Conservation (phyloP, 1,140 invertebrate genomes). For the Agraylea sexmaculata region DNA sequence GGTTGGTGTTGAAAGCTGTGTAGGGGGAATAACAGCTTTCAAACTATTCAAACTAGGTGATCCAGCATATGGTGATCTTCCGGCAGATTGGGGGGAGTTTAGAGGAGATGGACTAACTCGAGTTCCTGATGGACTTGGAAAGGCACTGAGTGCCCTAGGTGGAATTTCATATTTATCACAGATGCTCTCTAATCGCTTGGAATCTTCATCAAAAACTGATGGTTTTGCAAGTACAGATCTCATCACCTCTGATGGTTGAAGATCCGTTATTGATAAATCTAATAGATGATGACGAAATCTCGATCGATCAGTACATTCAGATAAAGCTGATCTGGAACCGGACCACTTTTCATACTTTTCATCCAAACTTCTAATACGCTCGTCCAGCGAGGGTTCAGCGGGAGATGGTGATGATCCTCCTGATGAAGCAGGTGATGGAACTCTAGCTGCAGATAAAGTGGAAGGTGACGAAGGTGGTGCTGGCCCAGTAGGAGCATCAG, state of each 20-base stretch:
- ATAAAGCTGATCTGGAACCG: conserved; percentile 39
- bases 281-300: conserved; percentile 54
- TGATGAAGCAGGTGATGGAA: conserved; percentile 42
- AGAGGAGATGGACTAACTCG: conserved; percentile 22
- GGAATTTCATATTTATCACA: conserved; percentile 72
- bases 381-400: conserved; percentile 61
- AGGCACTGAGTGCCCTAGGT: conserved; percentile 9
- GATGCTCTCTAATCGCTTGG: conserved; percentile 81
- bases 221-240: conserved; percentile 82
- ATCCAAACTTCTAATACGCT: conserved; percentile 76
- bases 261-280: conserved; percentile 61
- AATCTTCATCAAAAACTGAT: conserved; percentile 92
- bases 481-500: conserved; percentile 30
- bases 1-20: conserved; percentile 9
- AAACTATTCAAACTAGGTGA: conserved; percentile 19
- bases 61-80: conserved; percentile 23
- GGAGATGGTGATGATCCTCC: conserved; percentile 44
- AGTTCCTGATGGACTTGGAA: conserved; percentile 28
- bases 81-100: conserved; percentile 24
- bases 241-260: conserved; percentile 87
- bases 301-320: conserved; percentile 31
- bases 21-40: conserved; percentile 5
- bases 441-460: conserved; percentile 44
- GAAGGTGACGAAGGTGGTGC: conserved; percentile 30
- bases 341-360: conserved; percentile 89